Evolutionary conservation across 92 coral and sea anemone species (phyloP), one percentile per base, ranked within the genome.

Genomic region (Isaurus tuberculatus): DNA sequence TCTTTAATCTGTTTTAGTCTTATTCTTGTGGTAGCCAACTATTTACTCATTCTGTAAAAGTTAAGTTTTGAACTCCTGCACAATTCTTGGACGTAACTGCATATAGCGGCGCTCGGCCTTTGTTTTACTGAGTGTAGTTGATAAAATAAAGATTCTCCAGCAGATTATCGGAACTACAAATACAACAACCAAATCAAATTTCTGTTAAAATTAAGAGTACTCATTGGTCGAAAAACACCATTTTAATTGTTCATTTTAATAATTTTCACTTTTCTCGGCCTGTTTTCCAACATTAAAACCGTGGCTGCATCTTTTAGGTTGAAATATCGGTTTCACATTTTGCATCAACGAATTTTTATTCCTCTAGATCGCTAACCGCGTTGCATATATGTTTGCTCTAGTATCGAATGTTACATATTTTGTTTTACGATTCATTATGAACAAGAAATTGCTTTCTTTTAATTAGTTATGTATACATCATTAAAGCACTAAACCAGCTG

Each of bases 21-120:
- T 4, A 42, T 9, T 70, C 8, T 70, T 2, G 49, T 34, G 30
- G 30, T 36, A 11, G 34, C 57, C 57, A 40, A 3, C 20, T 17
- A 23, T 44, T 72, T 44, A 42, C 58, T 2, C 78, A 15, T 72
- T 72, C 15, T 49, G 37, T 72, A 44, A 10, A n/a, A n/a, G n/a
- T n/a, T n/a, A n/a, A 16, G 7, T 72, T 44, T 44, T 72, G 19
- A 43, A 72, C 27, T 42, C 55, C 61, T 26, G 1, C 11, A 3
- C 28, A 5, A 42, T 22, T 25, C 13, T 26, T 29, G 63, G 25
- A 33, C 40, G 20, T 25, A 23, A 44, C 29, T 16, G 8, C 28
- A n/a, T 43, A n/a, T n/a, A 40, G 46, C 31, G 8, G 8, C 27
- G 26, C 33, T 63, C 27, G 19, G 27, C 26, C 63, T 55, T 5